Conservation (phyloP, 30 jellyfish, hydroid and myxozoan species). For the Hydra vulgaris region DNA sequence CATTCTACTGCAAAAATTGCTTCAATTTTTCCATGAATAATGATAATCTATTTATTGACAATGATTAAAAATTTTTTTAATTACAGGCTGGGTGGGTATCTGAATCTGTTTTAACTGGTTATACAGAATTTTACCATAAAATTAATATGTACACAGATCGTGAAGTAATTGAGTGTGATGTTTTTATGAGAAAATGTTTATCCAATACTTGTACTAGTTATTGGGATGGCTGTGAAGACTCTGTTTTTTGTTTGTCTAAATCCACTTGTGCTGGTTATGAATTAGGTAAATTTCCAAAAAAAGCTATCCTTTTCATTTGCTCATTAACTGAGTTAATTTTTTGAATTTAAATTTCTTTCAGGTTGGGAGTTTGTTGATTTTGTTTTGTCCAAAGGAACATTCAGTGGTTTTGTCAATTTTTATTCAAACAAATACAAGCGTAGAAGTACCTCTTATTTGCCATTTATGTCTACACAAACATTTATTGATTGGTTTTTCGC, state of each 20-base stretch:
- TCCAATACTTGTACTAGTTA: neutral
- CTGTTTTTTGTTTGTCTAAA: neutral
- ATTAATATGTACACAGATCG: neutral
- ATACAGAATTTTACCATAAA: neutral
- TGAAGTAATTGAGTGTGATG: neutral
- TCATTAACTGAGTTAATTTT: no score
- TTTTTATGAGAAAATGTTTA: neutral
- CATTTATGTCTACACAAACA: slow-evolving; percentile 2
- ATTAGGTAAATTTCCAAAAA: no score
- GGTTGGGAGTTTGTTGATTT: slow-evolving; percentile 18
- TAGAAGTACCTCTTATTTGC: neutral
- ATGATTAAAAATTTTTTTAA: neutral
- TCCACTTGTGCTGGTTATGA: slow-evolving; percentile 9
- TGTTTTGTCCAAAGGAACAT: slow-evolving; percentile 7
- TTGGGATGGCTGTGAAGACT: slow-evolving; percentile 2
- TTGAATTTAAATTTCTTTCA: no score
- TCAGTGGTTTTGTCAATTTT: slow-evolving; percentile 8
- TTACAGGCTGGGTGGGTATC: slow-evolving; percentile 13
- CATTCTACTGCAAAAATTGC: neutral
- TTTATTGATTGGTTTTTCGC: slow-evolving; percentile 17
- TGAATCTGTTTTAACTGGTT: neutral
- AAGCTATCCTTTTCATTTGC: no score
- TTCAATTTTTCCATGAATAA: neutral
- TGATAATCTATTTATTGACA: neutral
- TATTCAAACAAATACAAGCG: neutral